A percentile compares a stretch with the other conserved stretches of the same genome.
Evolutionary conservation across 2,113 vertebrate species (phyloP).

Genomic region (Anguilla rostrata): DNA sequence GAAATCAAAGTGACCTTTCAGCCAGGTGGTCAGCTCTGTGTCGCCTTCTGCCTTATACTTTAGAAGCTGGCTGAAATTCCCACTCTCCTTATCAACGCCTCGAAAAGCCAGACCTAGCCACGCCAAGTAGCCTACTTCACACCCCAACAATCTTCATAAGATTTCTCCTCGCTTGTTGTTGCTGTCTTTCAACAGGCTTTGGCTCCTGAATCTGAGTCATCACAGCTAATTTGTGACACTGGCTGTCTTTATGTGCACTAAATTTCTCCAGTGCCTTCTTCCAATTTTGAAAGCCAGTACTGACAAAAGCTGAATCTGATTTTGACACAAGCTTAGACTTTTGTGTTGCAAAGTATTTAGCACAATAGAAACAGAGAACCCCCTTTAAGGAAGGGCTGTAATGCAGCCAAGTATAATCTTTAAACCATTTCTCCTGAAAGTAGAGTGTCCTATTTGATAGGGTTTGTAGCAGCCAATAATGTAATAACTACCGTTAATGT

Average conservation of each 20-base stretch:
- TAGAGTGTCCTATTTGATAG: conserved; percentile 5
- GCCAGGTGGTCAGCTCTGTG: conserved; percentile 23
- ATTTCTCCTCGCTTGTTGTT: conserved; percentile 24
- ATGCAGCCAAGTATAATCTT: conserved; percentile 14
- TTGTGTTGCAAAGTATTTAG: conserved; percentile 12
- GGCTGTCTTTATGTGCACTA: conserved; percentile 5
- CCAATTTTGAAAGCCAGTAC: neutral
- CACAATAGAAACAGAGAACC: conserved; percentile 19
- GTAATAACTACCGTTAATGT: too few species aligned
- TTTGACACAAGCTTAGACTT: conserved; percentile 3
- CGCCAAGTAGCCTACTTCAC: conserved; percentile 20
- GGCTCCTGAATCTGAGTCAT: conserved; percentile 1
- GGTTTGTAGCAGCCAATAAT: neutral
- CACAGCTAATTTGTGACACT: conserved; percentile 15
- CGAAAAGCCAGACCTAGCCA: conserved; percentile 18
- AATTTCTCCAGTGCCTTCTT: conserved; percentile 6
- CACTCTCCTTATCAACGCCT: conserved; percentile 19
- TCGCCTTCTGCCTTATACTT: conserved; percentile 23
- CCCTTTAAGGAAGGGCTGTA: conserved; percentile 3
- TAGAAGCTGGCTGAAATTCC: conserved; percentile 31
- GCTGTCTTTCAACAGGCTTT: conserved; percentile 28
- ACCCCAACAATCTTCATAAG: conserved; percentile 25
- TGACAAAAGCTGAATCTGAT: conserved; percentile 1
- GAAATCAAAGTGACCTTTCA: conserved; percentile 2
- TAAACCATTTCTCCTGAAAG: conserved; percentile 11